A percentile compares a stretch with the other conserved stretches of the same genome.
Conservation (phyloP, 2,888 invertebrate species). For the Dicyrtoma fusca region DNA sequence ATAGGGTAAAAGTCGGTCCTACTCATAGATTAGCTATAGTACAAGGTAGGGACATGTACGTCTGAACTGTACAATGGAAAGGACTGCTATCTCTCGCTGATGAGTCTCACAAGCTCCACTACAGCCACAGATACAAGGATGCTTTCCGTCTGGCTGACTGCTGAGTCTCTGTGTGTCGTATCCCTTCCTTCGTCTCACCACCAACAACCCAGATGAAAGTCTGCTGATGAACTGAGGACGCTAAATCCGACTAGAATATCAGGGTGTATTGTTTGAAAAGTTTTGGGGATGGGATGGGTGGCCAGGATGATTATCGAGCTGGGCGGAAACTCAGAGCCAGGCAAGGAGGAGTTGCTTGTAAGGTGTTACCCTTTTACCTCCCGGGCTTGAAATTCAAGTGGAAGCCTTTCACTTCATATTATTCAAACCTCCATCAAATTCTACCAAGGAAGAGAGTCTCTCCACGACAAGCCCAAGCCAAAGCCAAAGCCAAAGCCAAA, state of each 20-base stretch:
- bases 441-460: too few species aligned
- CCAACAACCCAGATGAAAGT: constrained; percentile 45
- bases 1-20: too few species aligned
- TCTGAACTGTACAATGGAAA: too few species aligned
- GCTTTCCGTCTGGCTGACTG: too few species aligned
- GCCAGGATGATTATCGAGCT: constrained; percentile 51
- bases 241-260: constrained; percentile 34
- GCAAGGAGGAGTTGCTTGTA: constrained; percentile 53
- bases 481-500: neutral
- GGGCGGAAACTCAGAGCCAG: constrained; percentile 53
- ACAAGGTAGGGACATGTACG: too few species aligned
- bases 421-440: too few species aligned
- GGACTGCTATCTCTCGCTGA: too few species aligned
- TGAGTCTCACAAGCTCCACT: constrained; percentile 25
- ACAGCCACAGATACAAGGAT: too few species aligned
- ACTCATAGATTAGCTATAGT: too few species aligned
- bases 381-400: constrained; percentile 33
- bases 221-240: constrained; percentile 53
- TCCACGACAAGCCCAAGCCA: constrained; percentile 6
- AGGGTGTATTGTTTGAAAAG: constrained; percentile 14
- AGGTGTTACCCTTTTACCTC: constrained; percentile 52
- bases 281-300: constrained; percentile 53
- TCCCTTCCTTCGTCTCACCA: neutral
- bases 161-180: constrained; percentile 25
- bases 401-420: too few species aligned